Evolutionary conservation across 2,797 vertebrate species (phyloP), one percentile per base, ranked within the genome.

Genomic region (Petrocephalus sullivani): DNA sequence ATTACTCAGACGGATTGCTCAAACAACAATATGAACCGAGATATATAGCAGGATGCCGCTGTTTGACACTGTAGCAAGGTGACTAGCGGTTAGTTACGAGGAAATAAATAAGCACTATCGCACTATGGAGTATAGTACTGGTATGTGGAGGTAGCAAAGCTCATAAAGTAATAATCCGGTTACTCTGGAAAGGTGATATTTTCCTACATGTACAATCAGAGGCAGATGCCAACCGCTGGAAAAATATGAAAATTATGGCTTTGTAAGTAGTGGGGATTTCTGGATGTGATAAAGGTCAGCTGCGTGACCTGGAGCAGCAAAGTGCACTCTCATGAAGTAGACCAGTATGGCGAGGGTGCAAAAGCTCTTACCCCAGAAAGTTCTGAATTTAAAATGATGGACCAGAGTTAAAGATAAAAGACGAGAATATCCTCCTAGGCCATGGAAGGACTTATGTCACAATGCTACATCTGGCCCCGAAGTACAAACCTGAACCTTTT

Each of bases 221-320:
- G 96, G 93, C 89, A 71, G 94, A 96, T 88, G 94, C 95, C 57
- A 87, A 85, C 1, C 83, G 92, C 87, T 91, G 95, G 90, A 88
- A 57, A 58, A 93, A 90, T 4, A 8, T 91, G 0, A 87, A 93
- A 90, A 21, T 90, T 95, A 1, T 88, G 96, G 1, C 89, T 95
- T 88, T 92, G 90, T 57, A 94, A 95, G 21, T 93, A 94, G 84
- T 90, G 67, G 87, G 94, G 94, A 61, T 83, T 94, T 33, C 87
- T 94, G 75, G 84, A 88, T 19, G 90, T 93, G 58, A 92, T n/a
- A 61, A 88, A 90, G 57, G 57, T 92, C 92, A 0, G 87, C 90
- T 4, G 86, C 90, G 88, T 64, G 56, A 75, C 21, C 53, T 46
- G 64, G 56, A 41, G 53, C 86, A 49, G 81, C 86, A n/a, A 87